A percentile compares a stretch with the other conserved stretches of the same genome.
Evolutionary conservation across 2,888 invertebrate genomes (phyloP).

Genomic region (Heliconius aoede): DNA sequence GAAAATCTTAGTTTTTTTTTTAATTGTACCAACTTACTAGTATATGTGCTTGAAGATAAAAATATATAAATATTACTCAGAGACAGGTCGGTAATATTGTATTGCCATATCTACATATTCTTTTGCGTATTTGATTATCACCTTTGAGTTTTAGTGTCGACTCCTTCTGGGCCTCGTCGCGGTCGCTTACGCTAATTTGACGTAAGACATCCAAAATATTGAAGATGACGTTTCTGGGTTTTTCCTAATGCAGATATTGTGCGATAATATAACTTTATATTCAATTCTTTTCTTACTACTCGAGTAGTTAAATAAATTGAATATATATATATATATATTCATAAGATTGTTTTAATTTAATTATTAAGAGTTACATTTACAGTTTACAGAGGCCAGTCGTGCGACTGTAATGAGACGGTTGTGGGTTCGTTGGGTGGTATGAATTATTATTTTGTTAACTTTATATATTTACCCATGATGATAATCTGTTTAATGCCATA

Average conservation of each 20-base stretch:
- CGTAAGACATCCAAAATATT: slow-evolving; percentile 46
- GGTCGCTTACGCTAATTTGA: slow-evolving; percentile 51
- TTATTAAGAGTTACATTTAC: not conserved
- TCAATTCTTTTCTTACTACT: not conserved
- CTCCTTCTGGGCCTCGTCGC: slow-evolving; percentile 53
- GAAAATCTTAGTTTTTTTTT: not conserved
- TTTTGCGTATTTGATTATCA: slow-evolving; percentile 64
- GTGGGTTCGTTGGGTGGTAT: too few relatives aligned
- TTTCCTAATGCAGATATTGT: not conserved
- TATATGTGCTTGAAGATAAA: not conserved
- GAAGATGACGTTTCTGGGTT: slow-evolving; percentile 23
- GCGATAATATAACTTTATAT: not conserved
- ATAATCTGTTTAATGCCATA: too few relatives aligned
- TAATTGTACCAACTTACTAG: too few relatives aligned
- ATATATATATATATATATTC: not conserved
- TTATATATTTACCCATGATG: too few relatives aligned
- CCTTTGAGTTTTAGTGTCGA: slow-evolving; percentile 62
- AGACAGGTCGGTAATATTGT: slow-evolving; percentile 14
- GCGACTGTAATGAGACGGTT: not conserved
- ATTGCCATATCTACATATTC: slow-evolving; percentile 39
- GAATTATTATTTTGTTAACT: not conserved
- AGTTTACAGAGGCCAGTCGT: not conserved
- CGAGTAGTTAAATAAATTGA: too few relatives aligned
- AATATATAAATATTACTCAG: not conserved
- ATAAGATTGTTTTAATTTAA: not conserved